Conservation (phyloP, 30 jellyfish, hydroid and myxozoan genomes). For the Hydra vulgaris region DNA sequence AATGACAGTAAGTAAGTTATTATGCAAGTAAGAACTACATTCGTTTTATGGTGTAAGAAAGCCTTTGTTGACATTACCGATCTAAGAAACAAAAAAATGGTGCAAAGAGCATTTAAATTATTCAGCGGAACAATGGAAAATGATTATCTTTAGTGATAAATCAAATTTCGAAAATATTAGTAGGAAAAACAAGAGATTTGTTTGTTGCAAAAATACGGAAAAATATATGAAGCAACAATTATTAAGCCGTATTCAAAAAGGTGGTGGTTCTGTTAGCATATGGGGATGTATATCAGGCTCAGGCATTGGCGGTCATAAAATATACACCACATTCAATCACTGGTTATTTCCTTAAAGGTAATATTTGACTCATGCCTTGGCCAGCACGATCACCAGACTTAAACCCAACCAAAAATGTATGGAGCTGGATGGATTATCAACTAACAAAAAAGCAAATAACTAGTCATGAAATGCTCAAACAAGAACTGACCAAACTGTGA, state of each 20-base stretch:
- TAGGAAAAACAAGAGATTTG: not conserved
- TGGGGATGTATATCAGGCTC: not conserved
- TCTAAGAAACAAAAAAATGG: not conserved
- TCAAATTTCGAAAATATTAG: not conserved
- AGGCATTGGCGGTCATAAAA: not conserved
- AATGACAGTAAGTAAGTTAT: not conserved
- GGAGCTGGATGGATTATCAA: too few relatives aligned
- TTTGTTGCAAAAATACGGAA: not conserved
- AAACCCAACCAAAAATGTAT: too few relatives aligned
- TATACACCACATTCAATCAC: too few relatives aligned
- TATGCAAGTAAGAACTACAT: not conserved
- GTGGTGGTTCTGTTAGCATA: not conserved
- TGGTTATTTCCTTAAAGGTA: too few relatives aligned
- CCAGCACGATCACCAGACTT: too few relatives aligned
- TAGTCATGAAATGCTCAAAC: too few relatives aligned
- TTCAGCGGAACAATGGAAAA: not conserved
- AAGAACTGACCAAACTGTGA: too few relatives aligned
- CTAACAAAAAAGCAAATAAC: too few relatives aligned
- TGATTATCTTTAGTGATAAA: not conserved
- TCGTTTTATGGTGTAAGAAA: not conserved
- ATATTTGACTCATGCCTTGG: too few relatives aligned
- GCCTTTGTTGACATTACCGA: not conserved
- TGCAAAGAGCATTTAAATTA: not conserved
- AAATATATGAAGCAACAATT: not conserved
- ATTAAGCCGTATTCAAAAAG: not conserved